Evolutionary conservation across 23 tunicate species (phyloP).

Genomic region (Phallusia fumigata): DNA sequence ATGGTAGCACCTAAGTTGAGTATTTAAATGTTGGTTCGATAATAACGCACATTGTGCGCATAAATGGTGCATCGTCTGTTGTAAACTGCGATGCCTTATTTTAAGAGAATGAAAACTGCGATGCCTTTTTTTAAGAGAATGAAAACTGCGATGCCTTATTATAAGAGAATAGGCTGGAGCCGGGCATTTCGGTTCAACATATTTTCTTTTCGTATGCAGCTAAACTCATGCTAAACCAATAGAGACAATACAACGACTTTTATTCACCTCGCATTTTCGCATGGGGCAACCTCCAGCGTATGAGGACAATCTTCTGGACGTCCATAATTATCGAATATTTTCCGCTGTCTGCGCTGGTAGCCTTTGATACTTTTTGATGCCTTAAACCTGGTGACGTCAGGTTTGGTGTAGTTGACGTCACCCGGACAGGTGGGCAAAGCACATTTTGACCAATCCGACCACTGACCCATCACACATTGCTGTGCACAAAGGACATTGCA

Average conservation of each 20-base stretch:
- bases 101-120: background rate
- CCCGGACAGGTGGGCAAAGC: constrained; percentile 29
- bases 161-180: background rate
- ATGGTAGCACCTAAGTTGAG: constrained; percentile 46
- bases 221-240: no score
- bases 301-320: constrained; percentile 55
- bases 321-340: constrained; percentile 1
- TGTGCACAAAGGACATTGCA: constrained; percentile 49
- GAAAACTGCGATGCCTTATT: background rate
- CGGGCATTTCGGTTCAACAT: no score
- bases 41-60: no score
- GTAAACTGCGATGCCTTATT: background rate
- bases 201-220: no score
- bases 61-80: no score
- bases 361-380: constrained; percentile 13
- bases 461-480: constrained; percentile 59
- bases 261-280: constrained; percentile 56
- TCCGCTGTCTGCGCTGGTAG: constrained; percentile 31
- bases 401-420: constrained; percentile 6
- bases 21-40: no score
- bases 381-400: no score
- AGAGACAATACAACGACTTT: background rate
- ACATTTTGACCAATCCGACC: constrained; percentile 92
- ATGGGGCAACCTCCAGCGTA: constrained; percentile 57
- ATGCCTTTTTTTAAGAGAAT: background rate